These are phyloP conservation scores for Augochlorella aurata DNA, from an alignment of 2,888 invertebrate species.

Conservation along the genomic window DNA sequence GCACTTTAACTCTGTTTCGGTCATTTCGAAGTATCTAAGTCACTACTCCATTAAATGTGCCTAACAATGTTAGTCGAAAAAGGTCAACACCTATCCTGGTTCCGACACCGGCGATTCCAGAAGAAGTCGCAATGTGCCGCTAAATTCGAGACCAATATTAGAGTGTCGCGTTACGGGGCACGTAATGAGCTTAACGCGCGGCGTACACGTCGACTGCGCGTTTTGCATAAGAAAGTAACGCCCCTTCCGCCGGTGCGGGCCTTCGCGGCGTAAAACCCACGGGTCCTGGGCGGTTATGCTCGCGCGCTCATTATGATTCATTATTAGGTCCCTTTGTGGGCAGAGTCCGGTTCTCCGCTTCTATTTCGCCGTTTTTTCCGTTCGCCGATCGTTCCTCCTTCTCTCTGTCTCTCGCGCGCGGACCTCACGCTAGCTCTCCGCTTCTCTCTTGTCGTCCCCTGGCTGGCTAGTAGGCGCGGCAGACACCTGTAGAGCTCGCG, in stretches of 20 bases:
- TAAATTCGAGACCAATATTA: constrained; percentile 5
- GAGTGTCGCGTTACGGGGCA: constrained; percentile 43
- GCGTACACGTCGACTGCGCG: constrained; percentile 46
- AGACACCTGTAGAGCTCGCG: constrained; percentile 74
- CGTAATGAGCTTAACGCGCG: constrained; percentile 61
- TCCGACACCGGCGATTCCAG: no score
- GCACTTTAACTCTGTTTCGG: no score
- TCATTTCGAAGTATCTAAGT: no score
- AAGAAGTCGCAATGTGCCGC: no score
- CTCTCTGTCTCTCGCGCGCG: neutral
- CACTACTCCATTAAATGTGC: no score
- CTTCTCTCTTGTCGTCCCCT: neutral
- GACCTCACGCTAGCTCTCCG: no score
- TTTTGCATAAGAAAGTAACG: constrained; percentile 76
- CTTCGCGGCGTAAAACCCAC: constrained; percentile 61
- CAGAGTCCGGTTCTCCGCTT: constrained; percentile 73
- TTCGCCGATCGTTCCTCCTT: constrained; percentile 39
- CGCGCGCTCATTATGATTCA: constrained; percentile 76
- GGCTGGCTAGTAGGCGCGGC: constrained; percentile 69
- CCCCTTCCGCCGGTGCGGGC: constrained; percentile 42
- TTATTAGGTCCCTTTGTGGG: constrained; percentile 76
- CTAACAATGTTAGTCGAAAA: no score
- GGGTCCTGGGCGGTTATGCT: constrained; percentile 52
- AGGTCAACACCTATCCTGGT: no score
- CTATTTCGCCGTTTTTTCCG: constrained; percentile 65